phyloP scores from a whole-genome alignment of 2,797 vertebrate genomes.

The Lagorchestes hirsutus region DNA sequence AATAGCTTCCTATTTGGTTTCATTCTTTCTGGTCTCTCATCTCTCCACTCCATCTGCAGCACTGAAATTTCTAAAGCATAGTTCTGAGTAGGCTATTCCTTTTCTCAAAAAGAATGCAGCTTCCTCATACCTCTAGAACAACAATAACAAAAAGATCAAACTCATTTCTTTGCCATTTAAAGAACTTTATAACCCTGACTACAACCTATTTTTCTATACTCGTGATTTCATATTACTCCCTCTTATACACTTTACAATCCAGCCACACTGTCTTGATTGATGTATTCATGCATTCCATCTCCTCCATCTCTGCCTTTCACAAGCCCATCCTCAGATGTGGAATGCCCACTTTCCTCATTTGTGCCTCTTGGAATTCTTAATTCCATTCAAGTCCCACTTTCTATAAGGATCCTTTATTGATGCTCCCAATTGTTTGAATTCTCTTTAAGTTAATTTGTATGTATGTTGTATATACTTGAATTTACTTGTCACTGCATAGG shows the following conservation, averaged over 20 bases:
- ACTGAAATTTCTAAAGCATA: background rate
- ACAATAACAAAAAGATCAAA: no score
- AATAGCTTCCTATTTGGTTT: background rate
- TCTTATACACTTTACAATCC: background rate
- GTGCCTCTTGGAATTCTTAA: background rate
- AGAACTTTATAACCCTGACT: background rate
- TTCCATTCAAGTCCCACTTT: no score
- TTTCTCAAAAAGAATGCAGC: background rate
- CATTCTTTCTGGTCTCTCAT: background rate
- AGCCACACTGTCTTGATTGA: background rate
- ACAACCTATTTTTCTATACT: background rate
- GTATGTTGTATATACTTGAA: background rate
- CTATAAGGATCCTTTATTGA: background rate
- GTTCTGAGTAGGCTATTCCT: background rate
- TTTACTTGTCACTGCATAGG: background rate
- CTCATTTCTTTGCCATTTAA: background rate
- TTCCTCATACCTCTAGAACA: background rate
- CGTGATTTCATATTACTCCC: background rate
- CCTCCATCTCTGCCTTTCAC: background rate
- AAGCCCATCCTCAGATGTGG: background rate
- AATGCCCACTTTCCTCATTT: background rate
- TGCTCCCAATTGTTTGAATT: background rate
- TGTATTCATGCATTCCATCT: background rate
- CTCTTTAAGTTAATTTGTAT: background rate
- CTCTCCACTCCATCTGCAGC: background rate